A percentile compares a stretch with the other conserved stretches of the same genome.
Conservation (phyloP, 2,797 vertebrate genomes). For the Hipposideros larvatus region DNA sequence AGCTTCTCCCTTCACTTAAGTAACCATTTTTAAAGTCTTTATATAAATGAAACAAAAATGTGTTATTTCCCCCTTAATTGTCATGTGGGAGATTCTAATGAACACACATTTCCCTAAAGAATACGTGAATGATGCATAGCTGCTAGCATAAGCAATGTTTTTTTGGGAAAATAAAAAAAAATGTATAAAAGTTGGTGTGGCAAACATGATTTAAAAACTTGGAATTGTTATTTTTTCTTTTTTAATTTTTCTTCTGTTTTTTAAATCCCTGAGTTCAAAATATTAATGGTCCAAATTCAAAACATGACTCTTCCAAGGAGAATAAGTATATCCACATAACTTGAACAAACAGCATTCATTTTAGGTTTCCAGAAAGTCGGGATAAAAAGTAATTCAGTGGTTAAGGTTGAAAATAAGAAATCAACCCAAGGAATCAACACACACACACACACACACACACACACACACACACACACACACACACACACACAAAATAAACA, state of each 20-base stretch:
- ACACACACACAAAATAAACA: background rate
- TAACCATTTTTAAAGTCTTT: background rate
- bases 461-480: background rate
- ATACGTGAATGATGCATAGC: background rate
- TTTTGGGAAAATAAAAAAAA: constrained; percentile 44
- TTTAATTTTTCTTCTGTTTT: background rate
- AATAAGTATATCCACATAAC: background rate
- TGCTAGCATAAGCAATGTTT: background rate
- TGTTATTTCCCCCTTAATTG: constrained; percentile 1
- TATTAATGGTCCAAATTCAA: background rate
- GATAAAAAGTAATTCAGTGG: background rate
- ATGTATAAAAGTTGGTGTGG: background rate
- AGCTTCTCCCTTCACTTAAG: background rate
- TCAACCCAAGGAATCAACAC: background rate
- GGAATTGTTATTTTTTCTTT: background rate
- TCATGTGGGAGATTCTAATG: constrained; percentile 55
- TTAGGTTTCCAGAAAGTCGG: background rate
- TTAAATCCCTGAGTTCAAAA: background rate
- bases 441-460: background rate
- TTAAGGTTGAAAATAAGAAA: constrained; percentile 16
- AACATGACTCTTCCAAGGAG: background rate
- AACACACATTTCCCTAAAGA: constrained; percentile 13
- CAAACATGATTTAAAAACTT: background rate
- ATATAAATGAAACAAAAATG: constrained; percentile 2
- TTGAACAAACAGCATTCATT: background rate